These are phyloP conservation scores for Thymelicus lineola DNA, from an alignment of 2,888 invertebrate species.

Conservation along the genomic window DNA sequence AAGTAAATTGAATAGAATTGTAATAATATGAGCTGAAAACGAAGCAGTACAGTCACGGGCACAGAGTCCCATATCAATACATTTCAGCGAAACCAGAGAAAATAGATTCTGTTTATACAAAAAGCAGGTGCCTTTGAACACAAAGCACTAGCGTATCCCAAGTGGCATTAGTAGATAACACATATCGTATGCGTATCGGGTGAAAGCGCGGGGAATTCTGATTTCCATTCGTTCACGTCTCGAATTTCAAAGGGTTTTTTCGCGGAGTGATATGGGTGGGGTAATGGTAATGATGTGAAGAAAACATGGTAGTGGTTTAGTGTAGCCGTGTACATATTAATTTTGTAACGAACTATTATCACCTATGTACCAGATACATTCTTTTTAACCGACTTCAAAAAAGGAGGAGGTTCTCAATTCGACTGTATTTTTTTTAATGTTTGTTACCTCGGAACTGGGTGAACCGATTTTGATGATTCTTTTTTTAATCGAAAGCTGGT, in stretches of 20 bases:
- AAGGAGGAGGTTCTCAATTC: too few species aligned
- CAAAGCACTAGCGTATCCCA: constrained; percentile 79
- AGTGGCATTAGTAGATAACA: constrained; percentile 79
- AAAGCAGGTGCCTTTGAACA: constrained; percentile 80
- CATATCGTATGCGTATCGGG: constrained; percentile 79
- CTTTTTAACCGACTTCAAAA: too few species aligned
- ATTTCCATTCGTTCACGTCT: constrained; percentile 73
- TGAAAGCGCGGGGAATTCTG: constrained; percentile 82
- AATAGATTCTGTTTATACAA: constrained; percentile 71
- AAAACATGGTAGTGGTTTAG: not conserved
- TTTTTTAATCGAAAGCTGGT: too few species aligned
- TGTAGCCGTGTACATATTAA: too few species aligned
- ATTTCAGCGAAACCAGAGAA: constrained; percentile 51
- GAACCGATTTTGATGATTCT: too few species aligned
- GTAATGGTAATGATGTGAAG: constrained; percentile 20
- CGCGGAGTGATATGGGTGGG: constrained; percentile 26
- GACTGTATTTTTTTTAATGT: too few species aligned
- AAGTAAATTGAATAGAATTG: not conserved
- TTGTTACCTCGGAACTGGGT: too few species aligned
- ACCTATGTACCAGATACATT: too few species aligned
- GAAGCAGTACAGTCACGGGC: constrained; percentile 3
- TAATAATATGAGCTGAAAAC: not conserved
- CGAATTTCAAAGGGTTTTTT: constrained; percentile 82
- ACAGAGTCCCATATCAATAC: constrained; percentile 44
- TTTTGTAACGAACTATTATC: too few species aligned